Percentiles rank a stretch among this genome's conserved stretches.
These are phyloP conservation scores for Brenthis daphne DNA, from an alignment of 2,888 invertebrate species.

Conservation along the genomic window DNA sequence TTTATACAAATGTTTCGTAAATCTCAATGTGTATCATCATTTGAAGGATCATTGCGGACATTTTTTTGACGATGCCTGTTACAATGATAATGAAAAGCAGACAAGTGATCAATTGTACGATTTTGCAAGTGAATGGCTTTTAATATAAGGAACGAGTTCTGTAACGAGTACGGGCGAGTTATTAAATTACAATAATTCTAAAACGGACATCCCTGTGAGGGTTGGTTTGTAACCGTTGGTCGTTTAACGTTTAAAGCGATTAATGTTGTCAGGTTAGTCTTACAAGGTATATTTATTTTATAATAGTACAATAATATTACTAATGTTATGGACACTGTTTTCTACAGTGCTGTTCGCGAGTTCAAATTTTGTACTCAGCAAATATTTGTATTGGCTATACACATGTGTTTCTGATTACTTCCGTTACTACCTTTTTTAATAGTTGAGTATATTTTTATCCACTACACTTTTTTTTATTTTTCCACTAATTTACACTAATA, in stretches of 20 bases:
- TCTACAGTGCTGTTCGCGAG: background rate
- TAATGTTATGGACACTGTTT: slow-evolving; percentile 1
- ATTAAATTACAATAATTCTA: slow-evolving; percentile 77
- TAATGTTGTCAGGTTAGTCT: slow-evolving; percentile 21
- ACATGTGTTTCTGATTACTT: no score
- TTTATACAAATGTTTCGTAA: background rate
- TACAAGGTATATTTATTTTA: slow-evolving; percentile 5
- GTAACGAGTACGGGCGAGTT: slow-evolving; percentile 52
- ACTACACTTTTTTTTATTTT: no score
- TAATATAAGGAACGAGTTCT: slow-evolving; percentile 56
- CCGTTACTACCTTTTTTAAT: no score
- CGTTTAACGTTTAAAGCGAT: slow-evolving; percentile 30
- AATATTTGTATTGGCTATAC: no score
- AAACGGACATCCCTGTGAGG: slow-evolving; percentile 41
- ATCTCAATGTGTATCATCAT: background rate
- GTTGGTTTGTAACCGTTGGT: slow-evolving; percentile 34
- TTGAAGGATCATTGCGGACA: background rate
- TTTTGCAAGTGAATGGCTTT: slow-evolving; percentile 60
- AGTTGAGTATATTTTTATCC: no score
- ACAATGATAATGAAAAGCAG: slow-evolving; percentile 53
- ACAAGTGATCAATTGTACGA: slow-evolving; percentile 78
- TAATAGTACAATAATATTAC: slow-evolving; percentile 1
- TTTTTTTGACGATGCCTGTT: slow-evolving; percentile 16
- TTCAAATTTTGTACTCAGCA: no score
- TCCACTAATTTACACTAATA: no score